Evolutionary conservation across 2,888 invertebrate species (phyloP), one percentile per base, ranked within the genome.

Genomic region (Synanthedon myopaeformis): DNA sequence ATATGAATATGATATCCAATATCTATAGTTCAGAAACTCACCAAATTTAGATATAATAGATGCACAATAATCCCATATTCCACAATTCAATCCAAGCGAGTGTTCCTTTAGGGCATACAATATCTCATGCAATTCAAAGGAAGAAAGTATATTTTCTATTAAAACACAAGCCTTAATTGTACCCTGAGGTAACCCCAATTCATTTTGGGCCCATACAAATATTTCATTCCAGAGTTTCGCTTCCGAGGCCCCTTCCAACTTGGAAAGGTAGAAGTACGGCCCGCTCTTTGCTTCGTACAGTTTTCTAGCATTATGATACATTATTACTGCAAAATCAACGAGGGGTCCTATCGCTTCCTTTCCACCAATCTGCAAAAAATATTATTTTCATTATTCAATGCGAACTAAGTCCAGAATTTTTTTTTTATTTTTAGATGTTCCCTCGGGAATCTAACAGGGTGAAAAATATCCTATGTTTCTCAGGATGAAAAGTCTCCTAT

Each of bases 31-130:
- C 10, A 35, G 35, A n/a, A 35, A 62, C 67, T 79, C 73, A 84
- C 91, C 91, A 74, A 91, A 91, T 71, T 91, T 92, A 28, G 88
- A 83, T 60, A 92, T 89, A 52, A 92, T 90, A 3, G 91, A 91
- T 0, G 91, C 91, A 53, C 90, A 89, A 68, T 93, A 93, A 68
- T 93, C 93, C 93, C 93, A 93, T 60, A 93, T 91, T 3, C 93
- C 93, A 73, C 92, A 93, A 69, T 93, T 93, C 2, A 93, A 81
- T 3, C 93, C 93, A 42, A 92, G 72, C 0, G 92, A 92, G 72
- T 92, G 91, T 54, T 92, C 90, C 59, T 77, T 88, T 45, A 93
- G 70, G 12, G 90, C 91, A 70, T 86, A 92, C 54, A 93, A 79
- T 57, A 93, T 93, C 66, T 91, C 91, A 51, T 93, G 91, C 79